Base-by-base conservation (phyloP, 2,888 invertebrate species). In the Endomychus coccineus region DNA sequence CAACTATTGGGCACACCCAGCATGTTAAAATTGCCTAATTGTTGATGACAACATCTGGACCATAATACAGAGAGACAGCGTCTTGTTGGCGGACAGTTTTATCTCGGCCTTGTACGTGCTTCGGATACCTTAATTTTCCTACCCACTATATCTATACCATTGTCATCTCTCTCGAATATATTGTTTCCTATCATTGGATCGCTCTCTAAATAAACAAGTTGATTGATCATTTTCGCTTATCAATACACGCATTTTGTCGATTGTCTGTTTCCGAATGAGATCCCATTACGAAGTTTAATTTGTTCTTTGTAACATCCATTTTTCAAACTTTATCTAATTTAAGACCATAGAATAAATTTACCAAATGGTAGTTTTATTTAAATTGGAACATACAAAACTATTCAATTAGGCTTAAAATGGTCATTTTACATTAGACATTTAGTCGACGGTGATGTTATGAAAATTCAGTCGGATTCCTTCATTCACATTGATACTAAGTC, bases 141-240 rank as follows among this genome's bases (percentile, higher is more conserved):
- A 39, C 52, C 54, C 50, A 51, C 53, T 46, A 36, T 43, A 38
- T 19, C 36, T 23, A 25, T 38, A 16, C 15, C 12, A 24, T 27
- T 35, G 11, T 42, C 34, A 34, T 42, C 36, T 38, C 38, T 21
- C 15, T 13, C 30, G 16, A 19, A 25, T 10, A 16, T 10, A 17
- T 12, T n/a, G n/a, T 17, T 29, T 16, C 40, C 42, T 35, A 17
- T 36, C 27, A 17, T 24, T 19, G 15, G n/a, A n/a, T 27, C 38
- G 40, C 31, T 50, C 38, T 41, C 34, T 23, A 30, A 30, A 38
- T 37, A 37, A 40, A 44, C 36, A 36, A 48, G 42, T 46, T 60
- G 60, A 60, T 60, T 50, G 59, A 60, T 60, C 49, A 50, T 43
- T 42, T 38, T 36, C 42, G 44, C 42, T 56, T 59, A 59, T 58